Percentiles rank a stretch among this genome's conserved stretches.
These are phyloP conservation scores for Pyrgus malvae DNA, from an alignment of 2,888 invertebrate genomes.

Conservation along the genomic window DNA sequence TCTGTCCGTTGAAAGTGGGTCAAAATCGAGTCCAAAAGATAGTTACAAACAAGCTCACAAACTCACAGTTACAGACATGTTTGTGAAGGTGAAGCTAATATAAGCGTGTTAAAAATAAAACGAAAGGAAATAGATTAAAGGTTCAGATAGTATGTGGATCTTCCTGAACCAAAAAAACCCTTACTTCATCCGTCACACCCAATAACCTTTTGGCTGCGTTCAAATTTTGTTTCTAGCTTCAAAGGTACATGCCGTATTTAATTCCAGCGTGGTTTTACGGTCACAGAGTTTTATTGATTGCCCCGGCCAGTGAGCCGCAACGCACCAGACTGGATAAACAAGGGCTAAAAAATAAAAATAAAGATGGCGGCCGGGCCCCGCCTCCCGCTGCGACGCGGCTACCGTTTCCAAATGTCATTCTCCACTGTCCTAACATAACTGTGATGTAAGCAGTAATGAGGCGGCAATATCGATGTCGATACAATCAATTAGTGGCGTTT, in stretches of 20 bases:
- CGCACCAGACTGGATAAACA: slow-evolving; percentile 75
- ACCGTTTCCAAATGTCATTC: slow-evolving; percentile 78
- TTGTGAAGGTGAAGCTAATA: too few species aligned
- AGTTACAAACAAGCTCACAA: too few species aligned
- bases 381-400: slow-evolving; percentile 72
- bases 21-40: too few species aligned
- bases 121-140: too few species aligned
- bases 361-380: slow-evolving; percentile 70
- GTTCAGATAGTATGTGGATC: too few species aligned
- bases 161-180: too few species aligned
- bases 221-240: background rate
- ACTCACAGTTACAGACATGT: too few species aligned
- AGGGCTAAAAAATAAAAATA: slow-evolving; percentile 70
- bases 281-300: slow-evolving; percentile 77
- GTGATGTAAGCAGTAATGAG: slow-evolving; percentile 6
- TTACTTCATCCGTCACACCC: too few species aligned
- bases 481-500: background rate
- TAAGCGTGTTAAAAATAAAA: too few species aligned
- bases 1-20: too few species aligned
- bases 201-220: background rate
- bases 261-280: slow-evolving; percentile 70
- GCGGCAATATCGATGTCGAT: slow-evolving; percentile 11
- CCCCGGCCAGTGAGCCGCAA: slow-evolving; percentile 68
- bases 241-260: slow-evolving; percentile 57
- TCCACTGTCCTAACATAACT: slow-evolving; percentile 33